Evolutionary conservation across 2,113 vertebrate genomes (phyloP).

Genomic region (Chloroceryle aenea): DNA sequence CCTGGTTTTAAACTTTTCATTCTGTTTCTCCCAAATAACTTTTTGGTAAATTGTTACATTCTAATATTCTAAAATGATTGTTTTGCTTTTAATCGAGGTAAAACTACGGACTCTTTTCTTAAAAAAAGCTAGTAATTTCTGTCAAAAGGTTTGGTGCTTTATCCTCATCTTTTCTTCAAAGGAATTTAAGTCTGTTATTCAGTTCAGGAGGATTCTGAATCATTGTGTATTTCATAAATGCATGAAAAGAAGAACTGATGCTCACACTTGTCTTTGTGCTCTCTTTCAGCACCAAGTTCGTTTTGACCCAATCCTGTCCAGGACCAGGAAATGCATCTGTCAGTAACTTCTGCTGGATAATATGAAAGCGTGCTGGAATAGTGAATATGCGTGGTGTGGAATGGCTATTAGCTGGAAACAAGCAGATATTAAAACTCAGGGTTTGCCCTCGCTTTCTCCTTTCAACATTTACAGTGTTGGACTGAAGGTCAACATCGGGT

Average conservation of each 20-base stretch:
- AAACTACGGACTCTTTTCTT: neutral
- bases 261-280: neutral
- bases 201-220: neutral
- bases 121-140: neutral
- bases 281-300: neutral
- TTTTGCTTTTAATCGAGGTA: constrained; percentile 53
- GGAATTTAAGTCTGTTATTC: neutral
- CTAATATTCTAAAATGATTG: neutral
- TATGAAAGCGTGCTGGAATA: neutral
- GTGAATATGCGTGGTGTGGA: neutral
- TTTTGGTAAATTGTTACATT: neutral
- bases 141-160: neutral
- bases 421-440: neutral
- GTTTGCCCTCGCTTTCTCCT: neutral
- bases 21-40: constrained; percentile 47
- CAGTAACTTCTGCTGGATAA: neutral
- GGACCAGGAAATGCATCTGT: neutral
- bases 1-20: constrained; percentile 50
- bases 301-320: neutral
- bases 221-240: neutral
- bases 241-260: neutral
- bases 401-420: neutral
- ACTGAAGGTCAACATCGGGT: neutral
- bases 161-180: constrained; percentile 25
- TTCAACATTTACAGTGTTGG: neutral